Evolutionary conservation across 2,888 invertebrate species (phyloP).

Genomic region (Nesidiocoris tenuis): DNA sequence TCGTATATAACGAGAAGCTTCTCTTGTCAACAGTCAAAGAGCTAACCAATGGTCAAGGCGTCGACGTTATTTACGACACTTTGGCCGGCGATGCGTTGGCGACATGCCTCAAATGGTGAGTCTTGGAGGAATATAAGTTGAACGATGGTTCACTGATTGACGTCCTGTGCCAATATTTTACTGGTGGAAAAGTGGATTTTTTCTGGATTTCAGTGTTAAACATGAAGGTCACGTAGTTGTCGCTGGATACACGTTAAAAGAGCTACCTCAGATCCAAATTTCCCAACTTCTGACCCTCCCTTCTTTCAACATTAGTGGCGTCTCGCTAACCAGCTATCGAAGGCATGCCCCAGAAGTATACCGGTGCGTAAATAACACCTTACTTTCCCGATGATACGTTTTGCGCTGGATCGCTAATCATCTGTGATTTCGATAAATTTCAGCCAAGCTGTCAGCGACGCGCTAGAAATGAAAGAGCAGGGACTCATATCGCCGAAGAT

Average conservation of each 20-base stretch:
- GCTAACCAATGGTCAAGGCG: constrained; percentile 62
- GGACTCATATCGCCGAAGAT: constrained; percentile 63
- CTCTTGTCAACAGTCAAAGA: constrained; percentile 60
- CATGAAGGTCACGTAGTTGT: constrained; percentile 59
- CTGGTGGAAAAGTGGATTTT: too few relatives aligned
- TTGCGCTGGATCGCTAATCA: too few relatives aligned
- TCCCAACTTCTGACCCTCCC: constrained; percentile 55
- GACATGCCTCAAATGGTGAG: constrained; percentile 44
- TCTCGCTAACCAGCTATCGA: constrained; percentile 58
- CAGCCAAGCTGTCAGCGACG: constrained; percentile 60
- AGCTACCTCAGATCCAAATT: constrained; percentile 57
- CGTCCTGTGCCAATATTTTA: too few relatives aligned
- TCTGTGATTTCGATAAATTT: constrained; percentile 31
- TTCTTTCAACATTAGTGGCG: constrained; percentile 58
- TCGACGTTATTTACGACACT: constrained; percentile 65
- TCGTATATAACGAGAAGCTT: constrained; percentile 61
- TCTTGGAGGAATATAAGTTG: too few relatives aligned
- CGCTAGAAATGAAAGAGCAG: constrained; percentile 63
- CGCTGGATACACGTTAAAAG: constrained; percentile 58
- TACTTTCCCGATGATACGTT: too few relatives aligned
- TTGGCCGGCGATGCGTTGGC: constrained; percentile 62
- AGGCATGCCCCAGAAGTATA: constrained; percentile 60
- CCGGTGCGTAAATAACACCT: constrained; percentile 52
- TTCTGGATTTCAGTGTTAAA: constrained; percentile 59
- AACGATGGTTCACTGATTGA: too few relatives aligned